A percentile compares a stretch with the other conserved stretches of the same genome.
Conservation (phyloP, 2,888 invertebrate species). For the Heliconius hortense region DNA sequence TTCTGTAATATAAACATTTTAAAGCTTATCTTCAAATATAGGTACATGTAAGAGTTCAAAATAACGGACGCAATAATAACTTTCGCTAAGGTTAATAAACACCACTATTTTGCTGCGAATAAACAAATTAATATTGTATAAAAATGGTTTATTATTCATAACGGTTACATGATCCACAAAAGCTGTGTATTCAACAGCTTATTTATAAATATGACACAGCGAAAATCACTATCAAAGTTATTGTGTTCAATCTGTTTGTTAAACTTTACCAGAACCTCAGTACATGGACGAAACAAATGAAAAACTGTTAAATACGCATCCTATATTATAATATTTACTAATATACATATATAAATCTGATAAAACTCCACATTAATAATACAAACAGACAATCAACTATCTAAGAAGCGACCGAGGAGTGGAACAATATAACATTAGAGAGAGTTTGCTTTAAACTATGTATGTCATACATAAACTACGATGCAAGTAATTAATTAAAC, state of each 20-base stretch:
- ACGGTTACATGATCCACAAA: neutral
- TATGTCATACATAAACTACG: constrained; percentile 52
- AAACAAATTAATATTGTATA: neutral
- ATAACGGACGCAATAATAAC: constrained; percentile 8
- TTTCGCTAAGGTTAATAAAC: neutral
- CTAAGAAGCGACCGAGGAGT: constrained; percentile 64
- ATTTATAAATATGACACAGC: neutral
- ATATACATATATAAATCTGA: constrained; percentile 31
- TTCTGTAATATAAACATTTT: neutral
- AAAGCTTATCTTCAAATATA: constrained; percentile 2
- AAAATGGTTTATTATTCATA: neutral
- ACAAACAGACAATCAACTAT: constrained; percentile 44
- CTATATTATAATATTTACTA: constrained; percentile 8
- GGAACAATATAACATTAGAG: constrained; percentile 44
- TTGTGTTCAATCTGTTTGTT: neutral
- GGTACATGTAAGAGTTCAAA: neutral
- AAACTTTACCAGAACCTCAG: neutral
- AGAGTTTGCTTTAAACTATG: constrained; percentile 28
- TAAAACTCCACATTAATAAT: constrained; percentile 38
- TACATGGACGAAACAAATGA: constrained; percentile 1
- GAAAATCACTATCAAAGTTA: neutral
- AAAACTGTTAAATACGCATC: constrained; percentile 42
- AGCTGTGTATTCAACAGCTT: neutral
- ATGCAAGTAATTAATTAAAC: constrained; percentile 49
- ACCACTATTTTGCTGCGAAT: neutral